Evolutionary conservation across 2,113 vertebrate genomes (phyloP).

Genomic region (Sander lucioperca): DNA sequence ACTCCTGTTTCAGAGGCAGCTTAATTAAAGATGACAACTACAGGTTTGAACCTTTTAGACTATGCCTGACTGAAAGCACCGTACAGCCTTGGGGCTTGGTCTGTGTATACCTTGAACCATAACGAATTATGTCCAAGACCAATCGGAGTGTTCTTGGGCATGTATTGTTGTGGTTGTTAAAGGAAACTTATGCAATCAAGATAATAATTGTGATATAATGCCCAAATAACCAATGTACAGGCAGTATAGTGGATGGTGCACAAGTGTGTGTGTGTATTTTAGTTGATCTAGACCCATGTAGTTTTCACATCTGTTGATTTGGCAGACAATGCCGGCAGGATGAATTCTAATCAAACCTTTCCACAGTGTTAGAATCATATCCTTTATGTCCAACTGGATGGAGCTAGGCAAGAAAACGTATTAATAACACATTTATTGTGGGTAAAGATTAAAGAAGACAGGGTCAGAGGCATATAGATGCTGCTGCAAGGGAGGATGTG

Average conservation of each 20-base stretch:
- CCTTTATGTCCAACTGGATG: not conserved
- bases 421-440: not conserved
- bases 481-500: not conserved
- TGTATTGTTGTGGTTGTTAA: not conserved
- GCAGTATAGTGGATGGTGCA: not conserved
- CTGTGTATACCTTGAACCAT: too few relatives aligned
- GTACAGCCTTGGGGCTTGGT: not conserved
- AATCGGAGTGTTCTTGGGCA: not conserved
- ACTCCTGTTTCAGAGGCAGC: conserved; percentile 18
- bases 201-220: too few relatives aligned
- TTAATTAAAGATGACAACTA: conserved; percentile 42
- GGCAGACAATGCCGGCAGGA: not conserved
- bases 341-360: not conserved
- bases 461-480: not conserved
- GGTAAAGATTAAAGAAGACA: not conserved
- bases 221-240: not conserved
- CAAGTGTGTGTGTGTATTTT: not conserved
- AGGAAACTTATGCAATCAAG: not conserved
- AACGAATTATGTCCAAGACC: too few relatives aligned
- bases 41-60: conserved; percentile 28
- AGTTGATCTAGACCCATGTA: not conserved
- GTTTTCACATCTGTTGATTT: not conserved
- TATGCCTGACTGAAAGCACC: not conserved
- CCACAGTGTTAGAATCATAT: not conserved
- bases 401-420: not conserved